Evolutionary conservation across 2,113 vertebrate genomes (phyloP).

Genomic region (Nestor notabilis): DNA sequence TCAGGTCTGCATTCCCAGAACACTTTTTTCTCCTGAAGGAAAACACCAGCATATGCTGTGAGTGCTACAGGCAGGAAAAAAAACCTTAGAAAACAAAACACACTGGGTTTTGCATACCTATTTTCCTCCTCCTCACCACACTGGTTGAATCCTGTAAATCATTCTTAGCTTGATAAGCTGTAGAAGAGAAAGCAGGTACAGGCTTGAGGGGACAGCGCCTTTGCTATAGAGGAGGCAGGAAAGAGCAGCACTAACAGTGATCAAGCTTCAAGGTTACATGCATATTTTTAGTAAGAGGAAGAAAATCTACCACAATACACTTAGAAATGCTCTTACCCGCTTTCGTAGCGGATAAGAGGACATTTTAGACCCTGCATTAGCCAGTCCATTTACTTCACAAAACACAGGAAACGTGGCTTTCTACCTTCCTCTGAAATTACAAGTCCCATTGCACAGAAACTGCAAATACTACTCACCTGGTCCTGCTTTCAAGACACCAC

Average conservation of each 20-base stretch:
- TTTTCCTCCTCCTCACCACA: background rate
- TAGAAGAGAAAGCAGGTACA: background rate
- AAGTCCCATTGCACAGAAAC: background rate
- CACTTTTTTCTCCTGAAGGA: background rate
- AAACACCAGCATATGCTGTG: background rate
- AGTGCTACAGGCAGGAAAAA: background rate
- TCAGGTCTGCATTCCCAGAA: background rate
- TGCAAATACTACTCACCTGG: background rate
- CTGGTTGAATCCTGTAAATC: background rate
- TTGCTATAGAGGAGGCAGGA: background rate
- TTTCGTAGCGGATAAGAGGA: background rate
- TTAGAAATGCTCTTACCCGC: background rate
- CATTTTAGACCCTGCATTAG: rapidly evolving
- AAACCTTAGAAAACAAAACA: rapidly evolving
- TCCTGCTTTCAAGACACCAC: background rate
- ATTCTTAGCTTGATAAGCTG: background rate
- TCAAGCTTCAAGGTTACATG: background rate
- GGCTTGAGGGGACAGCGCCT: background rate
- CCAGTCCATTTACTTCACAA: too few relatives aligned
- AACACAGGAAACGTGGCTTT: background rate
- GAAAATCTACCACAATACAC: rapidly evolving
- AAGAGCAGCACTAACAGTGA: rapidly evolving
- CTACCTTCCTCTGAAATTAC: background rate
- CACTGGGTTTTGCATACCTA: background rate
- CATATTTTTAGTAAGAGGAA: background rate